Evolutionary conservation across 1,140 invertebrate species (phyloP).

Genomic region (Hylyphantes graminicola): DNA sequence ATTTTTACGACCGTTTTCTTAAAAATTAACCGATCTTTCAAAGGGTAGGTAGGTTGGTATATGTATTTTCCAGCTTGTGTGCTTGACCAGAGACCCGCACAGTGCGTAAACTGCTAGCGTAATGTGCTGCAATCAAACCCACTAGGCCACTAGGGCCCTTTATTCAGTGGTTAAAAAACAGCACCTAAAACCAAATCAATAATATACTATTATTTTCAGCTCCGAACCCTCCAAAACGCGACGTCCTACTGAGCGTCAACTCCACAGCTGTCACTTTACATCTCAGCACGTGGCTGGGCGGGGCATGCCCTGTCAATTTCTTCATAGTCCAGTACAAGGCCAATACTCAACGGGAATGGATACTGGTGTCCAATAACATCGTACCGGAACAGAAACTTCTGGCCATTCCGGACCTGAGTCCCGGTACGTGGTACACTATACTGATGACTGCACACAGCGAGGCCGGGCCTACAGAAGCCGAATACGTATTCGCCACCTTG

Average conservation of each 20-base stretch:
- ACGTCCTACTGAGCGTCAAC: slow-evolving; percentile 80
- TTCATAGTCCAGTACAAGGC: slow-evolving; percentile 95
- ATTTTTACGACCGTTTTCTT: too few relatives aligned
- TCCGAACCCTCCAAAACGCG: slow-evolving; percentile 62
- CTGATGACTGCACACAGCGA: slow-evolving; percentile 91
- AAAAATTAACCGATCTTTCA: too few relatives aligned
- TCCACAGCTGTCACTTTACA: slow-evolving; percentile 91
- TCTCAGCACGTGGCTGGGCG: slow-evolving; percentile 91
- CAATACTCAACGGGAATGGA: slow-evolving; percentile 78
- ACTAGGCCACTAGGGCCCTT: too few relatives aligned
- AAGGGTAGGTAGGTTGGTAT: too few relatives aligned
- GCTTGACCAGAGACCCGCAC: too few relatives aligned
- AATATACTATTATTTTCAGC: slow-evolving; percentile 14
- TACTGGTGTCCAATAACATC: slow-evolving; percentile 91
- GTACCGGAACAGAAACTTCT: slow-evolving; percentile 76
- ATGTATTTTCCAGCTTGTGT: too few relatives aligned
- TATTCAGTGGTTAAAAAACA: too few relatives aligned
- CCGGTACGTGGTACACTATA: slow-evolving; percentile 86
- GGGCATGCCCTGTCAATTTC: slow-evolving; percentile 94
- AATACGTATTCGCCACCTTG: slow-evolving; percentile 83
- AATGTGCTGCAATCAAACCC: too few relatives aligned
- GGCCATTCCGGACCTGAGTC: slow-evolving; percentile 75
- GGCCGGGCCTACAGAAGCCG: slow-evolving; percentile 85
- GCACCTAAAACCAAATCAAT: background rate
- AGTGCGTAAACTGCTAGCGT: too few relatives aligned